Evolutionary conservation across 2,888 invertebrate genomes (phyloP).

Genomic region (Cryptophagus acutangulus): DNA sequence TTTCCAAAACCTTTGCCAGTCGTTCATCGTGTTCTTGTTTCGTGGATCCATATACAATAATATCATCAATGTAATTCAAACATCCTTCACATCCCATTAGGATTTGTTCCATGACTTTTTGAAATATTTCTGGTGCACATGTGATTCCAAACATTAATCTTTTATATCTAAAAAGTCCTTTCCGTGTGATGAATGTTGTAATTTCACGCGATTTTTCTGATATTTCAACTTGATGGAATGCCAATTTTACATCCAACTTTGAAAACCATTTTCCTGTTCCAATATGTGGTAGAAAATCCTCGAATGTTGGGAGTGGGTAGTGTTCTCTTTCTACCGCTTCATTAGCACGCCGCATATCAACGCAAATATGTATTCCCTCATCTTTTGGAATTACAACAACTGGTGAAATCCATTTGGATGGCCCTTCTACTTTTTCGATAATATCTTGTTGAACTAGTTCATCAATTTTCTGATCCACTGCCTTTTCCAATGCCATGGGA

Average conservation of each 20-base stretch:
- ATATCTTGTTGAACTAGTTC: constrained; percentile 7
- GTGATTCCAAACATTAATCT: constrained; percentile 17
- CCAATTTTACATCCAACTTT: constrained; percentile 17
- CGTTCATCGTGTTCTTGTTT: constrained; percentile 10
- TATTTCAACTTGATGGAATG: constrained; percentile 20
- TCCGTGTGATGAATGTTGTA: constrained; percentile 21
- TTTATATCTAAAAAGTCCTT: constrained; percentile 16
- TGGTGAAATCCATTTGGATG: constrained; percentile 14
- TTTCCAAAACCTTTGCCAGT: neutral
- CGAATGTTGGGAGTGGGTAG: constrained; percentile 14
- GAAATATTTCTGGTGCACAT: constrained; percentile 13
- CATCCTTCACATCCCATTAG: constrained; percentile 1
- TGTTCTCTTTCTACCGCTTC: constrained; percentile 15
- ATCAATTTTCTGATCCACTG: constrained; percentile 8
- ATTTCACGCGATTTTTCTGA: constrained; percentile 16
- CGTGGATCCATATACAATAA: constrained; percentile 9
- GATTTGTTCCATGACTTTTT: constrained; percentile 9
- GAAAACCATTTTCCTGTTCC: constrained; percentile 13
- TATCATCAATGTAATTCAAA: constrained; percentile 10
- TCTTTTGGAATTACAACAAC: constrained; percentile 15
- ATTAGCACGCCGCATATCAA: constrained; percentile 18
- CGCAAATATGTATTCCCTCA: constrained; percentile 14
- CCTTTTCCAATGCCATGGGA: constrained; percentile 8
- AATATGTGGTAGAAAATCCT: constrained; percentile 10
- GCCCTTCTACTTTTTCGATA: constrained; percentile 4